Percentiles rank a stretch among this genome's conserved stretches.
Conservation (phyloP, 2,888 invertebrate genomes). For the Melanotus villosus region DNA sequence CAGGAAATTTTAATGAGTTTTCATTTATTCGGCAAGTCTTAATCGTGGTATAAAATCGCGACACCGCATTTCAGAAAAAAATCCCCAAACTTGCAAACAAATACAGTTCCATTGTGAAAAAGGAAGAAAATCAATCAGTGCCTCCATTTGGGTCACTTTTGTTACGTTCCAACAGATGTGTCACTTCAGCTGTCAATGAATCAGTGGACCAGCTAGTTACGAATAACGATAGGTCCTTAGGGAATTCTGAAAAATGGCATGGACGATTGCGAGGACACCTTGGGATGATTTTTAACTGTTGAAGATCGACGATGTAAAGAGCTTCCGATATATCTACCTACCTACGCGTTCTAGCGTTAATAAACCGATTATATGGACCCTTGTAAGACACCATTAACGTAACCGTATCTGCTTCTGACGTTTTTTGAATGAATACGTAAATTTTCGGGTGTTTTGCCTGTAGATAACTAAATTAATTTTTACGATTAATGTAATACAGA, state of each 20-base stretch:
- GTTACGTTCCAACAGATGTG: slow-evolving; percentile 63
- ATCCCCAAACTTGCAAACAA: slow-evolving; percentile 24
- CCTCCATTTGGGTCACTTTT: slow-evolving; percentile 63
- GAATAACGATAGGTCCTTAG: not conserved
- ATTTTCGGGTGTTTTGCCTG: too few relatives aligned
- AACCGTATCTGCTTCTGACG: too few relatives aligned
- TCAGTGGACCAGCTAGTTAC: slow-evolving; percentile 51
- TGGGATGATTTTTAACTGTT: slow-evolving; percentile 54
- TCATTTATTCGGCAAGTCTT: too few relatives aligned
- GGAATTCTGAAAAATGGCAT: not conserved
- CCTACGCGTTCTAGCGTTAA: slow-evolving; percentile 59
- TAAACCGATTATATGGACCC: slow-evolving; percentile 61
- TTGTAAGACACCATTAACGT: not conserved
- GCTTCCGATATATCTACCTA: slow-evolving; percentile 58
- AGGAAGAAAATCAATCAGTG: slow-evolving; percentile 61
- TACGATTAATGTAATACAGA: slow-evolving; percentile 14
- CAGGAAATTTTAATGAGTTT: too few relatives aligned
- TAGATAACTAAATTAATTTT: slow-evolving; percentile 17
- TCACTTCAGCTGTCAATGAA: slow-evolving; percentile 66
- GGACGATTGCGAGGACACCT: slow-evolving; percentile 51
- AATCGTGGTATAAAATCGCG: too few relatives aligned
- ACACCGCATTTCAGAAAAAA: slow-evolving; percentile 5
- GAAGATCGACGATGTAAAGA: slow-evolving; percentile 58
- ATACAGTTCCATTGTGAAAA: slow-evolving; percentile 14
- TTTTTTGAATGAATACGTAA: too few relatives aligned